Evolutionary conservation across 1,140 invertebrate species (phyloP).

Genomic region (Cotesia typhae): DNA sequence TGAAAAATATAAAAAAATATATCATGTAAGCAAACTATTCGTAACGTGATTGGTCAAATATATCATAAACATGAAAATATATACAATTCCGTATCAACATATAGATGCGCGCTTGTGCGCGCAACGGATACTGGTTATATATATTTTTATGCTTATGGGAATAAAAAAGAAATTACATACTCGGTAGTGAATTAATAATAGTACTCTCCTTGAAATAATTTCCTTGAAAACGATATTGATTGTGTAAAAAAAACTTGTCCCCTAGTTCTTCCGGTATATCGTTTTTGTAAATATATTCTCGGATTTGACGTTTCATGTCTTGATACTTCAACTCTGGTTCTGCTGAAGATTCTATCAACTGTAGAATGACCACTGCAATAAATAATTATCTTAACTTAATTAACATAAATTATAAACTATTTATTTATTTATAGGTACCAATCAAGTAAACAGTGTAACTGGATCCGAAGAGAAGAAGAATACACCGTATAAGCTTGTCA

Average conservation of each 20-base stretch:
- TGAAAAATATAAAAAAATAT: too few relatives aligned
- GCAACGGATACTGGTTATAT: too few relatives aligned
- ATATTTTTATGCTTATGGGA: too few relatives aligned
- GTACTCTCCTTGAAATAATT: constrained; percentile 53
- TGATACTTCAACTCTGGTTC: constrained; percentile 53
- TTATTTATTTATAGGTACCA: constrained; percentile 37
- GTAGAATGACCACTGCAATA: constrained; percentile 47
- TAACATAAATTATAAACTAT: constrained; percentile 7
- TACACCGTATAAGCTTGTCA: constrained; percentile 47
- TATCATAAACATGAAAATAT: too few relatives aligned
- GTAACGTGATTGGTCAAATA: too few relatives aligned
- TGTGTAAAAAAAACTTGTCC: constrained; percentile 49
- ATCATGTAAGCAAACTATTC: too few relatives aligned
- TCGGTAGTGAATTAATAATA: constrained; percentile 48
- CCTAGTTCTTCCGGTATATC: constrained; percentile 44
- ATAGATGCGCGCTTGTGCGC: too few relatives aligned
- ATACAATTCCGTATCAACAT: too few relatives aligned
- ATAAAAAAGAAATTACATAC: constrained; percentile 37
- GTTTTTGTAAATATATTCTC: constrained; percentile 50
- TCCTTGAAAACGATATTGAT: constrained; percentile 52
- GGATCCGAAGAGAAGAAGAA: constrained; percentile 48
- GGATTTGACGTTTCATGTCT: constrained; percentile 46
- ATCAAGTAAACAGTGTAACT: constrained; percentile 49
- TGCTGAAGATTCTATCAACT: constrained; percentile 45
- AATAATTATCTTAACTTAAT: constrained; percentile 20